Evolutionary conservation across 1,140 invertebrate species (phyloP).

Genomic region (Cepaea nemoralis): DNA sequence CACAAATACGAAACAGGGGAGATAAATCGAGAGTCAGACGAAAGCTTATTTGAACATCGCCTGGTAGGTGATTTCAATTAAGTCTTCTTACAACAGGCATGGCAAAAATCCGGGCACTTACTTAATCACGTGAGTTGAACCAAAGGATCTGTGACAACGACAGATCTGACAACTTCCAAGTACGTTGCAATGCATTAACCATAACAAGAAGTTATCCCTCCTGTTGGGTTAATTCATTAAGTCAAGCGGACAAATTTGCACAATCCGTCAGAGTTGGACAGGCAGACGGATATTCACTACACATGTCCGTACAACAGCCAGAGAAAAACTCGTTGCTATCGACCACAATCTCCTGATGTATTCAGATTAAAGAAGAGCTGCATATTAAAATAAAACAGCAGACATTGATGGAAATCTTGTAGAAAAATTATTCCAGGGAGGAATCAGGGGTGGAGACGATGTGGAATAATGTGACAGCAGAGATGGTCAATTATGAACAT

Average conservation of each 20-base stretch:
- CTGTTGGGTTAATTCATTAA: background rate
- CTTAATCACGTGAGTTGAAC: background rate
- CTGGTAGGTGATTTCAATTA: constrained; percentile 3
- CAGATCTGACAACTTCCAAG: background rate
- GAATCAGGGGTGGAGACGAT: too few species aligned
- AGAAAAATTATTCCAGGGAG: too few species aligned
- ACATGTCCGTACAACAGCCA: too few species aligned
- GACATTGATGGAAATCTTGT: too few species aligned
- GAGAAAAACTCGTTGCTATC: too few species aligned
- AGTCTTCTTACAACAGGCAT: background rate
- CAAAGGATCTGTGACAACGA: background rate
- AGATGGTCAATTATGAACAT: too few species aligned
- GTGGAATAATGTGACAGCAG: too few species aligned
- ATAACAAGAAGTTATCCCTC: background rate
- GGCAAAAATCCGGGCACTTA: background rate
- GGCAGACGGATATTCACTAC: too few species aligned
- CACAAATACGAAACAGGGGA: background rate
- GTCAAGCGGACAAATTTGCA: background rate
- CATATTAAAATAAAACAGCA: too few species aligned
- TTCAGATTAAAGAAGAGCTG: too few species aligned
- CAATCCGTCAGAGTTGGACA: background rate
- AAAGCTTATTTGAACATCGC: background rate
- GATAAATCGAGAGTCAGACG: constrained; percentile 2
- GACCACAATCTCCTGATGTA: too few species aligned
- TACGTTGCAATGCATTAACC: background rate